These are phyloP conservation scores for Pheosia gnoma DNA, from an alignment of 2,888 invertebrate species.

Conservation along the genomic window DNA sequence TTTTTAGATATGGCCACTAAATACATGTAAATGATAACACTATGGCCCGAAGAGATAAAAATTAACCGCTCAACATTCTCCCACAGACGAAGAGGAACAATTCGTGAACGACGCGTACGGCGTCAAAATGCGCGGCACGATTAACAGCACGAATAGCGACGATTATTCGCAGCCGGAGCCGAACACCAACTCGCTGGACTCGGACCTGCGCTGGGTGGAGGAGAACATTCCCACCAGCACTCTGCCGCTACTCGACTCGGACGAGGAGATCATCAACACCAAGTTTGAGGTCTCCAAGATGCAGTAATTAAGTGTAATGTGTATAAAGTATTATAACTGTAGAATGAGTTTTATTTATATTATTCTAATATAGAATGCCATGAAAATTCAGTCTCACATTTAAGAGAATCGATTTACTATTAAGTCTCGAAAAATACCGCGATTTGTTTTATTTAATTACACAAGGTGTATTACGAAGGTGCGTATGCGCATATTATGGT, in stretches of 20 bases:
- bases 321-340: conserved; percentile 56
- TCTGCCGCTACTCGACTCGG: conserved; percentile 87
- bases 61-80: background rate
- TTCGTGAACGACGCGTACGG: conserved; percentile 95
- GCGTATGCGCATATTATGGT: too few relatives aligned
- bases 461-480: too few relatives aligned
- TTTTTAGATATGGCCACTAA: too few relatives aligned
- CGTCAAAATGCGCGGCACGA: conserved; percentile 87
- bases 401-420: too few relatives aligned
- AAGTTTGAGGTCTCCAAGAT: conserved; percentile 95
- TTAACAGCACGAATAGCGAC: conserved; percentile 46
- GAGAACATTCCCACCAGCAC: conserved; percentile 95
- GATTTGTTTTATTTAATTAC: too few relatives aligned
- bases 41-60: background rate
- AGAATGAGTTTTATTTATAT: conserved; percentile 31
- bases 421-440: too few relatives aligned
- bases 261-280: conserved; percentile 92
- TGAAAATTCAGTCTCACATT: too few relatives aligned
- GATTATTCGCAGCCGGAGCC: conserved; percentile 45
- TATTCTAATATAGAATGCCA: too few relatives aligned
- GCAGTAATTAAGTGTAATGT: conserved; percentile 84
- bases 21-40: too few relatives aligned
- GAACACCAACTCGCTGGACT: conserved; percentile 63
- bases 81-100: conserved; percentile 91
- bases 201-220: conserved; percentile 92